phyloP scores from a whole-genome alignment of 2,888 invertebrate genomes.

The Chrysolina americana region DNA sequence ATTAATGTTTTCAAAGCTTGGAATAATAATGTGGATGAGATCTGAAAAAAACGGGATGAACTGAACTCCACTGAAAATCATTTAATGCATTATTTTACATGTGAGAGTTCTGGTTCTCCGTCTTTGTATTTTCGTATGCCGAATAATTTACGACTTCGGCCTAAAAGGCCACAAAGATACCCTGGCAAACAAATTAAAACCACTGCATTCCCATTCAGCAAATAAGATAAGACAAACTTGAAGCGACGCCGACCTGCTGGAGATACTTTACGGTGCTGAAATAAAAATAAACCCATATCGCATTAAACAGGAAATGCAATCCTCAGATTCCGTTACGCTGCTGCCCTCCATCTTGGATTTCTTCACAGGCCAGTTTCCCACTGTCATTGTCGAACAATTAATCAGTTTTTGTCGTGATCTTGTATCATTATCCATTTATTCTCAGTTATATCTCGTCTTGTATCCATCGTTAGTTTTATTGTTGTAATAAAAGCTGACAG shows the following conservation, averaged over 20 bases:
- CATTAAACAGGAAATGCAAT: constrained; percentile 3
- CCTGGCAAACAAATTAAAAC: constrained; percentile 7
- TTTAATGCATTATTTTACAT: background rate
- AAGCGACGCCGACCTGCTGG: background rate
- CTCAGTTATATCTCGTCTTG: background rate
- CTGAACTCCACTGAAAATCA: no score
- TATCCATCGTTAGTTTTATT: background rate
- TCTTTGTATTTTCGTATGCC: background rate
- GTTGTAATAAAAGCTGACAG: background rate
- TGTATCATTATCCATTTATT: background rate
- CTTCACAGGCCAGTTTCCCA: background rate
- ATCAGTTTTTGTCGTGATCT: background rate
- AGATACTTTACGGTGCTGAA: background rate
- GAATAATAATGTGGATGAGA: no score
- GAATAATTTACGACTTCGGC: constrained; percentile 5
- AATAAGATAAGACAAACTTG: constrained; percentile 3
- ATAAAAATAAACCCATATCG: constrained; percentile 6
- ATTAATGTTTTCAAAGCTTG: no score
- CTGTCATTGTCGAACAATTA: background rate
- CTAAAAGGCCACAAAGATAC: background rate
- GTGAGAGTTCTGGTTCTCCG: background rate
- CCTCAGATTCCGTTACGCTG: background rate
- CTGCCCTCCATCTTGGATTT: background rate
- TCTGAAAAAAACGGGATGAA: no score
- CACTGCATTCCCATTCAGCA: background rate